A percentile compares a stretch with the other conserved stretches of the same genome.
phyloP scores from a whole-genome alignment of 2,113 vertebrate genomes.

The Pachycephala philippinensis region DNA sequence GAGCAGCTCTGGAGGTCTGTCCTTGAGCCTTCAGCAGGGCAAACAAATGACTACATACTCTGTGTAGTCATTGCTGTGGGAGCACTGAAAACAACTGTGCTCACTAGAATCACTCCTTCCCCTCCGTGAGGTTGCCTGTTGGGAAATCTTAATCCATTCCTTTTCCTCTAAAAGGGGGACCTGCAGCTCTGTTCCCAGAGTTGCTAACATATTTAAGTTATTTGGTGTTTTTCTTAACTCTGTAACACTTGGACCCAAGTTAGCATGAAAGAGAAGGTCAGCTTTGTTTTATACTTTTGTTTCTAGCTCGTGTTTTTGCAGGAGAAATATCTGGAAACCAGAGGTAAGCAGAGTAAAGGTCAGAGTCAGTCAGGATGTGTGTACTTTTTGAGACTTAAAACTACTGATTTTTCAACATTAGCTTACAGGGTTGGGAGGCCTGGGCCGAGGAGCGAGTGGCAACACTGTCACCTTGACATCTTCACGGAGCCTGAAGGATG shows the following conservation, averaged over 20 bases:
- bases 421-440: background rate
- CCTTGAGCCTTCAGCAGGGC: background rate
- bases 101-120: background rate
- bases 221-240: background rate
- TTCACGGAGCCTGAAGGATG: background rate
- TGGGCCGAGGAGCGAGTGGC: accelerated
- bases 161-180: background rate
- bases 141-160: background rate
- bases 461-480: background rate
- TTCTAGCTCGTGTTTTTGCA: background rate
- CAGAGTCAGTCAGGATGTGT: background rate
- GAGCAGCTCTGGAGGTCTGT: background rate
- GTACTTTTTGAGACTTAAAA: background rate
- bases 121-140: accelerated
- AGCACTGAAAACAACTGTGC: background rate
- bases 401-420: background rate
- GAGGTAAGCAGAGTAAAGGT: background rate
- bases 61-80: background rate
- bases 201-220: background rate
- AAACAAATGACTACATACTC: accelerated
- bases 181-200: background rate
- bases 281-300: background rate
- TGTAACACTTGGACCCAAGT: background rate
- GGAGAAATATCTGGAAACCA: background rate
- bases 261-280: background rate